Percentiles rank a stretch among this genome's conserved stretches.
Evolutionary conservation across 1,140 invertebrate species (phyloP).

Genomic region (Pteromalus puparum): DNA sequence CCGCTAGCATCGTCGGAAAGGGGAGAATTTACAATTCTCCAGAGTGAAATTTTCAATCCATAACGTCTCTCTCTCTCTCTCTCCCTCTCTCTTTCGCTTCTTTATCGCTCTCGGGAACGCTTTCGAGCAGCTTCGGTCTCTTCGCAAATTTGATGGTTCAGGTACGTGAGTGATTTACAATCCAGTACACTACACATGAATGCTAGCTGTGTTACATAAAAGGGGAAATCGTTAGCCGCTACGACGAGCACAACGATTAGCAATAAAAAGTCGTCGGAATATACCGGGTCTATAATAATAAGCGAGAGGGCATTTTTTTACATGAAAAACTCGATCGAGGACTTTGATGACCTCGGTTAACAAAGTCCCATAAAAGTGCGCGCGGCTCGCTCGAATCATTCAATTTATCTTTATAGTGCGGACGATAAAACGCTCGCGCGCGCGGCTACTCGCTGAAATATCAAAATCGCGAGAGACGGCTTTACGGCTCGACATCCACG

Average conservation of each 20-base stretch:
- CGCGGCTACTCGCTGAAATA: constrained; percentile 34
- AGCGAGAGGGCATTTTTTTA: background rate
- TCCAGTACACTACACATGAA: background rate
- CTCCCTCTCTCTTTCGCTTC: too few species aligned
- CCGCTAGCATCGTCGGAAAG: background rate
- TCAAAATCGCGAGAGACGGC: constrained; percentile 2
- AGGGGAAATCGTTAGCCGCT: background rate
- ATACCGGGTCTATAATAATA: background rate
- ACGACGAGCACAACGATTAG: too few species aligned
- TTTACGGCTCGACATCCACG: constrained; percentile 10
- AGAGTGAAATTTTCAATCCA: constrained; percentile 27
- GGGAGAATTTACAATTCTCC: constrained; percentile 3
- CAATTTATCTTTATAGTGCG: constrained; percentile 46
- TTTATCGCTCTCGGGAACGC: too few species aligned
- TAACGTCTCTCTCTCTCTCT: background rate
- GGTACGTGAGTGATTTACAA: background rate
- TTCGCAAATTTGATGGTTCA: too few species aligned
- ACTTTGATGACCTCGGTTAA: constrained; percentile 25
- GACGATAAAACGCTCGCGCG: constrained; percentile 28
- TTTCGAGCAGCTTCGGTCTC: too few species aligned
- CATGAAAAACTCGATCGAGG: background rate
- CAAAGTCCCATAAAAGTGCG: constrained; percentile 11
- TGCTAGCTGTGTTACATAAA: background rate
- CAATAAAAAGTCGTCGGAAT: background rate
- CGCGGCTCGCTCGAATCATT: constrained; percentile 28